Evolutionary conservation across 2,113 vertebrate species (phyloP).

Genomic region (Vicugna pacos): DNA sequence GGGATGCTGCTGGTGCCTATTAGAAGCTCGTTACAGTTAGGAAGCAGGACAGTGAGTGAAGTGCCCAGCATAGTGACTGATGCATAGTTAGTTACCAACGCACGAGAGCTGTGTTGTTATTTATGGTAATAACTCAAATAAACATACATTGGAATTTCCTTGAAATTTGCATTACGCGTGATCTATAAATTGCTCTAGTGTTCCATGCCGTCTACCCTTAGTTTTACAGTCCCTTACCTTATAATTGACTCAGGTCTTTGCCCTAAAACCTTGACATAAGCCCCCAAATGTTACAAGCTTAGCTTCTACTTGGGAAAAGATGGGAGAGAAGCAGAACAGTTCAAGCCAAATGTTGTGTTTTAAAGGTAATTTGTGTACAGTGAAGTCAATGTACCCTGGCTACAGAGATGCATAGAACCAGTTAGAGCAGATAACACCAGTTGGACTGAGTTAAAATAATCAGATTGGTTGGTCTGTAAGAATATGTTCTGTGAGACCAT

Average conservation of each 20-base stretch:
- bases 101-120: not conserved
- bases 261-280: slow-evolving; percentile 15
- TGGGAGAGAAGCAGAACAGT: not conserved
- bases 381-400: not conserved
- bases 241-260: not conserved
- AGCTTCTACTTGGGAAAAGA: slow-evolving; percentile 20
- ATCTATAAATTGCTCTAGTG: slow-evolving; percentile 14
- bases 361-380: not conserved
- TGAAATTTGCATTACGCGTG: not conserved
- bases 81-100: not conserved
- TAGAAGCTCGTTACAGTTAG: not conserved
- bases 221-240: slow-evolving; percentile 14
- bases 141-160: not conserved
- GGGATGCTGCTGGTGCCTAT: not conserved
- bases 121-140: not conserved
- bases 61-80: not conserved
- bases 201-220: not conserved
- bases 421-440: not conserved
- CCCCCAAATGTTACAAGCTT: not conserved
- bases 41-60: not conserved
- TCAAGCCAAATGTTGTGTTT: not conserved
- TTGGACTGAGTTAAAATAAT: slow-evolving; percentile 8
- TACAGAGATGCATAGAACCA: not conserved
- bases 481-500: fast-evolving
- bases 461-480: not conserved